Base-by-base conservation (phyloP, 2,888 invertebrate species). In the Ectemnius lituratus region DNA sequence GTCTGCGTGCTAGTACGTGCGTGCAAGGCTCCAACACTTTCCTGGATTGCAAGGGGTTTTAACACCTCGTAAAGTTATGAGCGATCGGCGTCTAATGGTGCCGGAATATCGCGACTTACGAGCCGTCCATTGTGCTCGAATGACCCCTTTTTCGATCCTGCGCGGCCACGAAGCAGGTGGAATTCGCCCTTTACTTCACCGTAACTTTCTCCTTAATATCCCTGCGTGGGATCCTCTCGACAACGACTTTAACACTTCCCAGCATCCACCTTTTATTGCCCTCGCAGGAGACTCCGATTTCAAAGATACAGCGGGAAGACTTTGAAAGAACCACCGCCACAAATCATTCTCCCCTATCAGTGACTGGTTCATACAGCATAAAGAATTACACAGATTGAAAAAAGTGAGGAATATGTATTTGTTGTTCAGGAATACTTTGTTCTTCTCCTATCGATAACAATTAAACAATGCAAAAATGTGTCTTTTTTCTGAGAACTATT, bases 31-130 rank as follows among this genome's bases (percentile, higher is more conserved):
- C 62, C 47, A 18, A 28, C 67, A 67, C 70, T 75, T 79, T 75
- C 68, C 75, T 73, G 75, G 79, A 84, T 85, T 78, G 82, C 82
- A 84, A 80, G 75, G 64, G 80, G 81, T 84, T 84, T 85, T 85
- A 85, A 85, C 85, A 85, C 85, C 80, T 85, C 84, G 81, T 85
- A 85, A 85, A 85, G 79, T 85, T 84, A 84, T 83, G 83, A 82
- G 72, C 75, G 73, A 82, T 84, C 77, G 73, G 20, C 66, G 76
- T 69, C 70, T 84, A 84, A 82, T 79, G 76, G 80, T 71, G 73
- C 23, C 72, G 58, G 67, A 61, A 72, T 78, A 76, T 74, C 70
- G 76, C 81, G 74, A 79, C 60, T 80, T 78, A 81, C 67, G 76
- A 69, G 76, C 58, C 68, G 65, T 27, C 73, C 75, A 78, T 82